Conservation (phyloP, 2,113 vertebrate species). For the Myotis lucifugus region DNA sequence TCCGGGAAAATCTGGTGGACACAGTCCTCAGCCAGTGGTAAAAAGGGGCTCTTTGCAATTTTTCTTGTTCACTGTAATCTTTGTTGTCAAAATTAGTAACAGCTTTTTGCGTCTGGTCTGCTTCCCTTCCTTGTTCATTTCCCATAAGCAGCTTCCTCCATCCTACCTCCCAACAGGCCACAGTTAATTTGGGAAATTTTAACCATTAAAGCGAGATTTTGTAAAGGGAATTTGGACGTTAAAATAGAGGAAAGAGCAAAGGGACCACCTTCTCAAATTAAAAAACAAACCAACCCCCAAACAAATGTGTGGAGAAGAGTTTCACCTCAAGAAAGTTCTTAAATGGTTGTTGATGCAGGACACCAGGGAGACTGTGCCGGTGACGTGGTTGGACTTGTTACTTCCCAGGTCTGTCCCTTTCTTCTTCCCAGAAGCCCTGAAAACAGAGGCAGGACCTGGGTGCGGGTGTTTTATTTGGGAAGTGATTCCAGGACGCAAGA, state of each 20-base stretch:
- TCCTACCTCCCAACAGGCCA: neutral
- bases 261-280: neutral
- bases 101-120: neutral
- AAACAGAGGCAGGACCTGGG: neutral
- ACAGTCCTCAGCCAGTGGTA: neutral
- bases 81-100: neutral
- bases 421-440: neutral
- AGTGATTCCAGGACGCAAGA: neutral
- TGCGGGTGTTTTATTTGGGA: neutral
- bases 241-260: neutral
- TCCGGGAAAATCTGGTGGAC: neutral
- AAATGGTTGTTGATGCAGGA: neutral
- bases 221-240: neutral
- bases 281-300: neutral
- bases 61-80: neutral
- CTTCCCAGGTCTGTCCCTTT: neutral
- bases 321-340: neutral
- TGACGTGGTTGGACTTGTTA: neutral
- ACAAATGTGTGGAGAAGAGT: neutral
- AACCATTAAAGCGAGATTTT: neutral
- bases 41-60: neutral
- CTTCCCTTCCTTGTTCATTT: neutral
- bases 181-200: neutral
- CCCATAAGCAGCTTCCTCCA: neutral
- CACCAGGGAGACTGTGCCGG: fast-evolving